Conservation (phyloP, 2,888 invertebrate genomes). For the Cephus pygmeus region DNA sequence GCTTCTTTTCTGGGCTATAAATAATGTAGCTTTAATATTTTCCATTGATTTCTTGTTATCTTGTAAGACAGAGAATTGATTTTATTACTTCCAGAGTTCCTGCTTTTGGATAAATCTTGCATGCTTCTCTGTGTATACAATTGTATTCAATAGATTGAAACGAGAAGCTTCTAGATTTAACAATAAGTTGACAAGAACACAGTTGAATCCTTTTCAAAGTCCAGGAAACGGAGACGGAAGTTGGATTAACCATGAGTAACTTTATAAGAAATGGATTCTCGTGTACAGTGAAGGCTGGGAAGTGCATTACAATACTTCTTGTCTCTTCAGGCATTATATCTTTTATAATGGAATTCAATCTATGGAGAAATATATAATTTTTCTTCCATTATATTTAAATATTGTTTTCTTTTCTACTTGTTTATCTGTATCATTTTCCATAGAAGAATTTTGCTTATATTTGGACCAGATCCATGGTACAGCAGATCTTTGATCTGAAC, state of each 20-base stretch:
- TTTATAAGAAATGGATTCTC: slow-evolving; percentile 46
- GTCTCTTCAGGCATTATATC: slow-evolving; percentile 42
- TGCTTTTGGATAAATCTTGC: slow-evolving; percentile 49
- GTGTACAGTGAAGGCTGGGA: slow-evolving; percentile 54
- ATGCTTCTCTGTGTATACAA: slow-evolving; percentile 59
- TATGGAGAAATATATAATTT: slow-evolving; percentile 24
- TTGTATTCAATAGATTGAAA: slow-evolving; percentile 48
- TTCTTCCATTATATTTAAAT: slow-evolving; percentile 14
- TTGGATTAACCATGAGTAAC: slow-evolving; percentile 55
- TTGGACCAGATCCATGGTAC: slow-evolving; percentile 40
- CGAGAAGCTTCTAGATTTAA: slow-evolving; percentile 41
- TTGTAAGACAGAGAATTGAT: neutral
- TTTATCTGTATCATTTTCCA: slow-evolving; percentile 64
- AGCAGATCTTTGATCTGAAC: slow-evolving; percentile 61
- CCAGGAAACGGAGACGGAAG: slow-evolving; percentile 45
- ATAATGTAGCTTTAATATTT: neutral
- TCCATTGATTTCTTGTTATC: neutral
- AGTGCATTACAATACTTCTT: slow-evolving; percentile 38
- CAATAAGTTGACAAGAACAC: slow-evolving; percentile 55
- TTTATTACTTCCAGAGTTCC: slow-evolving; percentile 47
- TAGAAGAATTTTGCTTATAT: slow-evolving; percentile 57
- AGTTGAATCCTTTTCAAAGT: slow-evolving; percentile 53
- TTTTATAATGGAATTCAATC: slow-evolving; percentile 52
- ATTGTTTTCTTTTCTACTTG: slow-evolving; percentile 46
- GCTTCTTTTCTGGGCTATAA: slow-evolving; percentile 19